Conservation (phyloP, 2,797 vertebrate genomes). For the Cryptoblepharus egeriae region DNA sequence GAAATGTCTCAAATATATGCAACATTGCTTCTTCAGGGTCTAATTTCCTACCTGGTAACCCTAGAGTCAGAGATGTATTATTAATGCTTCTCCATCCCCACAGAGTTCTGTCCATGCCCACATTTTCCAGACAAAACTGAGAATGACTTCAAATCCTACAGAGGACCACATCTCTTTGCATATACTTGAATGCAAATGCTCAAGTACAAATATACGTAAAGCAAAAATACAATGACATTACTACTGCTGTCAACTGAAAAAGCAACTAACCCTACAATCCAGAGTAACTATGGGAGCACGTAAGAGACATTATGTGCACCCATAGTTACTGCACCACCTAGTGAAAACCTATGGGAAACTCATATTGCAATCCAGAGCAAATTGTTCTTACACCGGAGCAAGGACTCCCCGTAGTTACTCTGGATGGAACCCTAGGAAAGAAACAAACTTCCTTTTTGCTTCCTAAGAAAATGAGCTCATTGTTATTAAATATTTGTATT, state of each 20-base stretch:
- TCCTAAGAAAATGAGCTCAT: background rate
- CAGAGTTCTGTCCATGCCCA: background rate
- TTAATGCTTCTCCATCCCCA: background rate
- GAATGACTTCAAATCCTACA: background rate
- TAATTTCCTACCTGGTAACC: background rate
- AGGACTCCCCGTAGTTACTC: too few species aligned
- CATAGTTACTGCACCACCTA: too few species aligned
- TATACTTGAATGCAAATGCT: too few species aligned
- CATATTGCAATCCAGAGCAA: too few species aligned
- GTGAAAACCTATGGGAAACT: too few species aligned
- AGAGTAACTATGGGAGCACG: too few species aligned
- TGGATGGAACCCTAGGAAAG: too few species aligned
- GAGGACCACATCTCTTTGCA: background rate
- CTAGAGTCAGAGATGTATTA: background rate
- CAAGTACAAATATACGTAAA: too few species aligned
- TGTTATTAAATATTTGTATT: slow-evolving; percentile 31
- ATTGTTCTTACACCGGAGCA: too few species aligned
- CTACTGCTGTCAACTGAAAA: background rate
- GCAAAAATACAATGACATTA: background rate
- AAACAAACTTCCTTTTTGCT: background rate
- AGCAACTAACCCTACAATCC: too few species aligned
- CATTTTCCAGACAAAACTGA: background rate
- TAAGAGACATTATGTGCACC: too few species aligned
- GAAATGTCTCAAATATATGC: too few species aligned
- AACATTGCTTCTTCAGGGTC: background rate